A percentile compares a stretch with the other conserved stretches of the same genome.
These are phyloP conservation scores for Diadophis punctatus DNA, from an alignment of 2,113 vertebrate genomes.

Conservation along the genomic window DNA sequence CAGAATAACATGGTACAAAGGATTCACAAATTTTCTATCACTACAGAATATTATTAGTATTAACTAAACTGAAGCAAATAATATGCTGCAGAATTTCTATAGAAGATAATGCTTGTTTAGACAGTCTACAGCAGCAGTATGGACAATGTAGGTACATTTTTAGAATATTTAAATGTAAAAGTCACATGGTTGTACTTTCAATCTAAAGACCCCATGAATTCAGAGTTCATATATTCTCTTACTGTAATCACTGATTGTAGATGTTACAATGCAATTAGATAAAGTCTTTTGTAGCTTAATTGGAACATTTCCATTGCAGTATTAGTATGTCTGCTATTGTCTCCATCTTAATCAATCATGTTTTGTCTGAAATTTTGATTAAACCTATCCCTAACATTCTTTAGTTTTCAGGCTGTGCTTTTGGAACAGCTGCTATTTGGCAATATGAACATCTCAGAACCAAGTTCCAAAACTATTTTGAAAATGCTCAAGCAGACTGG, in stretches of 20 bases:
- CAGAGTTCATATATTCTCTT: background rate
- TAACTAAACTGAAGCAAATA: background rate
- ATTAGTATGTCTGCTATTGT: background rate
- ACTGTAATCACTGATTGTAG: background rate
- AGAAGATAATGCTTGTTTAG: background rate
- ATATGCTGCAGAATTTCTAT: background rate
- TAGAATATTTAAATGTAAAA: background rate
- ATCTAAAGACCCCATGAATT: background rate
- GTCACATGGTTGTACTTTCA: background rate
- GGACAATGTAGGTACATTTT: background rate
- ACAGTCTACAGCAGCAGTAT: background rate
- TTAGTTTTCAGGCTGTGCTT: constrained; percentile 92
- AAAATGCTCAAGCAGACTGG: constrained; percentile 83
- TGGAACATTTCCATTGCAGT: background rate
- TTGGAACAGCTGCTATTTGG: constrained; percentile 89
- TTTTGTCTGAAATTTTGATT: fast-evolving
- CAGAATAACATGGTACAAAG: background rate
- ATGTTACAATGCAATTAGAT: background rate
- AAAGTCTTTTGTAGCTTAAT: background rate
- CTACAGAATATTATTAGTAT: background rate
- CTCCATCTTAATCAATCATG: background rate
- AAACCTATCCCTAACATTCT: background rate
- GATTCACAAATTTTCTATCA: background rate
- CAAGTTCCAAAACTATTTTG: constrained; percentile 84
- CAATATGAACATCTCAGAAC: constrained; percentile 92